Conservation (phyloP, 2,797 vertebrate genomes). For the Cheirogaleus major region DNA sequence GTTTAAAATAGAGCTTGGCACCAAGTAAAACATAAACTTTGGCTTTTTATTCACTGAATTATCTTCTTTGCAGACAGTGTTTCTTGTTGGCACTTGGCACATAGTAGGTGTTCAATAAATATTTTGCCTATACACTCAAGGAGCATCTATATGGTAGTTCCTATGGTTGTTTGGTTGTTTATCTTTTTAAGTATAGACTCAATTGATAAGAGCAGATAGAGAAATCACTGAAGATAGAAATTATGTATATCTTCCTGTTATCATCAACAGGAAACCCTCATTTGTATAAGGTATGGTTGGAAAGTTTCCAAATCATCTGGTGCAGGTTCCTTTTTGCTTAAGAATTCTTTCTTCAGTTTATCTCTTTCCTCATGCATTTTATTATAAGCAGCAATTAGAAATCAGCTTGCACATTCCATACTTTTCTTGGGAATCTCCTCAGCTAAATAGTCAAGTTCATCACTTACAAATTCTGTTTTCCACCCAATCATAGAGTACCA, state of each 20-base stretch:
- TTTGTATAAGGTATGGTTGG: neutral
- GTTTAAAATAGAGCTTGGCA: neutral
- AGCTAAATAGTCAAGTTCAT: neutral
- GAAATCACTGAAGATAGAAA: neutral
- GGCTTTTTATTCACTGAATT: neutral
- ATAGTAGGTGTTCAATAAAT: neutral
- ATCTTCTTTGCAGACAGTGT: neutral
- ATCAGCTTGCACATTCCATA: neutral
- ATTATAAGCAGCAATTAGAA: neutral
- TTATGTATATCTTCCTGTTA: neutral
- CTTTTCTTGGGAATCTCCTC: neutral
- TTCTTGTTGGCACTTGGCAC: neutral
- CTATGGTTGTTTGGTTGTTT: neutral
- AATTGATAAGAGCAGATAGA: neutral
- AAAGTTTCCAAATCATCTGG: neutral
- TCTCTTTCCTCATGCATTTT: neutral
- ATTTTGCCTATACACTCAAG: neutral
- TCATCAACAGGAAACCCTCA: neutral
- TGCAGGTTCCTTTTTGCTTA: neutral
- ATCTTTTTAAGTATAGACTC: neutral
- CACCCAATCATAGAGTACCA: neutral
- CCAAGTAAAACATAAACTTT: neutral
- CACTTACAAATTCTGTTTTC: neutral
- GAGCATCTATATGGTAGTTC: neutral
- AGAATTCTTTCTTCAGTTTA: neutral